Conservation (phyloP, 1,140 invertebrate species). For the Drosophila chauvacae region DNA sequence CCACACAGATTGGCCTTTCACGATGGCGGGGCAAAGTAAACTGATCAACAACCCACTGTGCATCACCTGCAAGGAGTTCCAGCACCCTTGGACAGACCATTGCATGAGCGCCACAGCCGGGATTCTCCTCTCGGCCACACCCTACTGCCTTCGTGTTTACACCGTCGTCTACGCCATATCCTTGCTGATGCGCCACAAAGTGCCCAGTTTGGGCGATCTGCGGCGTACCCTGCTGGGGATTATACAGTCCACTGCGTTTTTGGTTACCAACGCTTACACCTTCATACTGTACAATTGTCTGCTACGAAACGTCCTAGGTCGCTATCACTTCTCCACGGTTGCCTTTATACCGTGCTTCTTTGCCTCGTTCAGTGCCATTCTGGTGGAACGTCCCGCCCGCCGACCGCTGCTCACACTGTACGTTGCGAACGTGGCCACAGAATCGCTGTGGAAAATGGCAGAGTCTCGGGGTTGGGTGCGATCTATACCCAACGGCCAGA, state of each 20-base stretch:
- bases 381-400: conserved; percentile 90
- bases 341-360: conserved; percentile 90
- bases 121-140: conserved; percentile 87
- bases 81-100: conserved; percentile 91
- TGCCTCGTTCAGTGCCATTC: conserved; percentile 89
- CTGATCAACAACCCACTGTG: conserved; percentile 82
- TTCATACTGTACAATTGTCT: conserved; percentile 90
- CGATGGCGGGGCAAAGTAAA: conserved; percentile 89
- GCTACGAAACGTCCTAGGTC: conserved; percentile 88
- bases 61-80: conserved; percentile 88
- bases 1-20: conserved; percentile 3
- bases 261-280: conserved; percentile 90
- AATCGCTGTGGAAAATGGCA: conserved; percentile 91
- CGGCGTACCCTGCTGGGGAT: conserved; percentile 88
- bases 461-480: conserved; percentile 87
- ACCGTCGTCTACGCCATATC: conserved; percentile 91
- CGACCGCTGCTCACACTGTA: conserved; percentile 90
- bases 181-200: conserved; percentile 88
- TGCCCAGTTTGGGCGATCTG: conserved; percentile 88
- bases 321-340: conserved; percentile 89
- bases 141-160: conserved; percentile 91
- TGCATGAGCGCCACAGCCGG: conserved; percentile 89
- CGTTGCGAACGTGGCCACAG: conserved; percentile 92
- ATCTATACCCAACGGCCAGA: conserved; percentile 88
- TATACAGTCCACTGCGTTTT: conserved; percentile 90